Percentiles rank a stretch among this genome's conserved stretches.
Evolutionary conservation across 2,797 vertebrate species (phyloP).

Genomic region (Syncerus caffer): DNA sequence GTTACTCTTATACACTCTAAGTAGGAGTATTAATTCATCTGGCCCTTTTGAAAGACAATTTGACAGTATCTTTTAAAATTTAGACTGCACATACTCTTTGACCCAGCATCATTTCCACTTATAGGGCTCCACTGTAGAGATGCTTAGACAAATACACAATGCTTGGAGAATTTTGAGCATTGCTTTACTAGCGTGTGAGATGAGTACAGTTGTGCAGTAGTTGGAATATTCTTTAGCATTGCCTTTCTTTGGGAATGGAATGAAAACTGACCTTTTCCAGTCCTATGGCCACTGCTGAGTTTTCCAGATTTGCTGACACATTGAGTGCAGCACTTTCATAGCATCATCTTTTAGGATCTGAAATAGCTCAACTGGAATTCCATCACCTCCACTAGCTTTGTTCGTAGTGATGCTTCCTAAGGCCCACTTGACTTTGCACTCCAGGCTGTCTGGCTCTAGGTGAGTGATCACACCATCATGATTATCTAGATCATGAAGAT

Average conservation of each 20-base stretch:
- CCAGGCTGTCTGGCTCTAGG: not conserved
- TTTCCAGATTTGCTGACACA: not conserved
- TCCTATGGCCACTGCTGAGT: not conserved
- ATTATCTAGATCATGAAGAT: not conserved
- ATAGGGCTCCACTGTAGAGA: not conserved
- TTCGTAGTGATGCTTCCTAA: not conserved
- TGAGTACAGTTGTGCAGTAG: not conserved
- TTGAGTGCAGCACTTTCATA: not conserved
- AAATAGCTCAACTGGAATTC: not conserved
- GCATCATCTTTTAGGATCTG: not conserved
- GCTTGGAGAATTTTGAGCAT: not conserved
- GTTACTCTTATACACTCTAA: not conserved
- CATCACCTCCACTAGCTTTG: not conserved
- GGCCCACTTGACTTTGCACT: not conserved
- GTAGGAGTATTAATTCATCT: not conserved
- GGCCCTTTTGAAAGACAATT: not conserved
- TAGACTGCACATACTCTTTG: not conserved
- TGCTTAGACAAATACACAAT: conserved; percentile 6
- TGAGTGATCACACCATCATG: not conserved
- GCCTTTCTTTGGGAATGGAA: not conserved
- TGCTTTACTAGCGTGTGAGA: not conserved
- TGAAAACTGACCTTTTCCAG: not conserved
- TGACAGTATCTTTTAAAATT: conserved; percentile 21
- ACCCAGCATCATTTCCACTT: conserved; percentile 29
- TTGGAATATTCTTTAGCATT: not conserved